These are phyloP conservation scores for Batillaria attramentaria DNA, from an alignment of 1,140 invertebrate species.

Conservation along the genomic window DNA sequence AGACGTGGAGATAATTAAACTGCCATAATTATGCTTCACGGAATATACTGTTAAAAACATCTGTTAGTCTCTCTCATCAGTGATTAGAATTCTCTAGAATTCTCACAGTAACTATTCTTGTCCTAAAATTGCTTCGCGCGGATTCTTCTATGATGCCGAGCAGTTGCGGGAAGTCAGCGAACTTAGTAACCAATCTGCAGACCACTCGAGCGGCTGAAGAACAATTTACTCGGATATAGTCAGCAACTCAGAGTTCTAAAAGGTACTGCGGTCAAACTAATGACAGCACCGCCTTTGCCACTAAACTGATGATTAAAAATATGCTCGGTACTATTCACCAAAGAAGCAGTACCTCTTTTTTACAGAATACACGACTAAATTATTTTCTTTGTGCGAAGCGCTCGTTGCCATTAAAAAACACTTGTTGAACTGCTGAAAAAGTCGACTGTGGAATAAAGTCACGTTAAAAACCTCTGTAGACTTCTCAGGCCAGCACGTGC, in stretches of 20 bases:
- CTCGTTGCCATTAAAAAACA: no score
- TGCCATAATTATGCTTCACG: neutral
- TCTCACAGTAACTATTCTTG: neutral
- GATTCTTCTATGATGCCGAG: neutral
- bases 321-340: neutral
- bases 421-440: no score
- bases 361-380: no score
- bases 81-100: neutral
- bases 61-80: neutral
- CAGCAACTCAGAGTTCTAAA: neutral
- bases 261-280: neutral
- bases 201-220: neutral
- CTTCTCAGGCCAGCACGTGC: no score
- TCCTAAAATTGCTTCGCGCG: neutral
- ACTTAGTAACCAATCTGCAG: neutral
- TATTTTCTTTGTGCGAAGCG: no score
- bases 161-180: neutral
- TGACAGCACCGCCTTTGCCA: neutral
- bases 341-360: no score
- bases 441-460: no score
- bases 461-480: no score
- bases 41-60: neutral
- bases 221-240: neutral
- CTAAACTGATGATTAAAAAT: neutral
- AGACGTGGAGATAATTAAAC: neutral